Evolutionary conservation across 2,888 invertebrate species (phyloP).

Genomic region (Fragum sueziense): DNA sequence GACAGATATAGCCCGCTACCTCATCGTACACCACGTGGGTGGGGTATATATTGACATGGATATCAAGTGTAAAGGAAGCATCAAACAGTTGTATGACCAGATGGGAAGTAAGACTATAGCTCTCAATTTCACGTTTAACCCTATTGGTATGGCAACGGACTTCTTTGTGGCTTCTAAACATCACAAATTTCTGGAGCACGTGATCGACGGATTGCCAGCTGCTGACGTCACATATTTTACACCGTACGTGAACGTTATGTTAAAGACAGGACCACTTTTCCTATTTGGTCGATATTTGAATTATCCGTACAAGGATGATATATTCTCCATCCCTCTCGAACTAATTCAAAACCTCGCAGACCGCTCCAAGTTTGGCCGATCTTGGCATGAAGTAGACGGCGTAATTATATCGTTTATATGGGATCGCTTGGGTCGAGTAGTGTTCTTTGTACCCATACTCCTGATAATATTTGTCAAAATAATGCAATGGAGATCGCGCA

Average conservation of each 20-base stretch:
- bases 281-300: constrained; percentile 38
- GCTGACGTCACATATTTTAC: constrained; percentile 40
- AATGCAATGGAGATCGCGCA: too few relatives aligned
- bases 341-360: background rate
- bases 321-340: constrained; percentile 25
- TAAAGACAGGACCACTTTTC: constrained; percentile 36
- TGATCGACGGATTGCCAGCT: constrained; percentile 31
- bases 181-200: constrained; percentile 42
- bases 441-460: background rate
- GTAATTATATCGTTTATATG: background rate
- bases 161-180: constrained; percentile 30
- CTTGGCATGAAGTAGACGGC: background rate
- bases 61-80: constrained; percentile 20
- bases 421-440: background rate
- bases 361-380: background rate
- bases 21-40: constrained; percentile 36
- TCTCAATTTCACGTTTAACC: constrained; percentile 26
- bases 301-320: constrained; percentile 34
- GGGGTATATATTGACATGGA: constrained; percentile 37
- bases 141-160: constrained; percentile 44
- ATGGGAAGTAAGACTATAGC: constrained; percentile 33
- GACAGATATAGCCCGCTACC: constrained; percentile 31
- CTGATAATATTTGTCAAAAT: too few relatives aligned
- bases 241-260: constrained; percentile 34
- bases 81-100: constrained; percentile 16